phyloP scores from a whole-genome alignment of 2,888 invertebrate species.

The Physocephala rufipes region DNA sequence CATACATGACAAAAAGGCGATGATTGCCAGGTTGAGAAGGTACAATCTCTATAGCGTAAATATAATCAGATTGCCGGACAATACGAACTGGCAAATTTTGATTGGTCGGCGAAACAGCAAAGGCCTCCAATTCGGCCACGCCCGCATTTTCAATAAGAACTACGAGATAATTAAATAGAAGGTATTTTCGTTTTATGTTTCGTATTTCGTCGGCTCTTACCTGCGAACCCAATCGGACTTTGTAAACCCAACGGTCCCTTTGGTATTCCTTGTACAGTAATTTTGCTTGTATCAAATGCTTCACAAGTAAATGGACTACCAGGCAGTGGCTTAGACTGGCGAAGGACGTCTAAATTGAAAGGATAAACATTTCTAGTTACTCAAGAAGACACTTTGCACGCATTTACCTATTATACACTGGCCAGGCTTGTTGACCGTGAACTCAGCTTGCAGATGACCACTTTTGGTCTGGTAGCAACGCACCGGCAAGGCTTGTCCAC shows the following conservation, averaged over 20 bases:
- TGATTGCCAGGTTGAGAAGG: constrained; percentile 82
- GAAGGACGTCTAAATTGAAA: constrained; percentile 79
- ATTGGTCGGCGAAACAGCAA: constrained; percentile 87
- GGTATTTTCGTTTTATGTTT: neutral
- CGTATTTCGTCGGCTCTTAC: constrained; percentile 66
- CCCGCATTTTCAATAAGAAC: constrained; percentile 85
- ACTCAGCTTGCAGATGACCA: constrained; percentile 94
- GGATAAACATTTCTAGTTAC: neutral
- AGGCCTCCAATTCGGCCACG: constrained; percentile 85
- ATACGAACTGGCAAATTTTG: constrained; percentile 84
- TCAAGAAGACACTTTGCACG: neutral
- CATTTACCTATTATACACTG: constrained; percentile 73
- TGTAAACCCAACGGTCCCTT: constrained; percentile 82
- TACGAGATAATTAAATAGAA: constrained; percentile 53
- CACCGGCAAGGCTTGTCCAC: constrained; percentile 84
- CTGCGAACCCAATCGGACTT: constrained; percentile 82
- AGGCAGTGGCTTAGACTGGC: constrained; percentile 86
- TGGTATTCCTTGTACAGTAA: constrained; percentile 80
- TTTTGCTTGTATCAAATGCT: constrained; percentile 87
- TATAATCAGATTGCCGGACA: constrained; percentile 73
- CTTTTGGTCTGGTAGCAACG: constrained; percentile 96
- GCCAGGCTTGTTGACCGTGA: constrained; percentile 81
- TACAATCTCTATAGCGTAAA: constrained; percentile 81
- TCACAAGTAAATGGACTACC: constrained; percentile 96
- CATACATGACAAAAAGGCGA: constrained; percentile 75